These are phyloP conservation scores for Geococcyx californianus DNA, from an alignment of 2,113 vertebrate genomes.

Conservation along the genomic window DNA sequence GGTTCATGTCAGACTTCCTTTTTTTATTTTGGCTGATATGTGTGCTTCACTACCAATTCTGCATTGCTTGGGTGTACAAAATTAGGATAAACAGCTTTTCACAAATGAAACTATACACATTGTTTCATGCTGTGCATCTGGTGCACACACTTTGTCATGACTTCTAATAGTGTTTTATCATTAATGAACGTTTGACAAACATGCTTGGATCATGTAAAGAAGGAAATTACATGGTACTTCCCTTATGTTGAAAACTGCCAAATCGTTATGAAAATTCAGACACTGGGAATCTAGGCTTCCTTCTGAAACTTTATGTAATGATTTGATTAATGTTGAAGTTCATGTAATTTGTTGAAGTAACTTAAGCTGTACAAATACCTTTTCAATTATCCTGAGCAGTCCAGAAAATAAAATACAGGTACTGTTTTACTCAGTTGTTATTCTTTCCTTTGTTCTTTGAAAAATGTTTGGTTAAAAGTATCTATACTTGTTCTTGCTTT, in stretches of 20 bases:
- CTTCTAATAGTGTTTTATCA: background rate
- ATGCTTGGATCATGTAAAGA: background rate
- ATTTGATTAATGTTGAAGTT: conserved; percentile 46
- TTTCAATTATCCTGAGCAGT: background rate
- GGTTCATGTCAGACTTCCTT: background rate
- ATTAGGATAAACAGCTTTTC: background rate
- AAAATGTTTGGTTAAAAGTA: conserved; percentile 8
- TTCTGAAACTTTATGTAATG: background rate
- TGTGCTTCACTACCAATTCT: conserved; percentile 9
- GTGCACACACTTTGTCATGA: background rate
- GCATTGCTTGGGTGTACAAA: background rate
- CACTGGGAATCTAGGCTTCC: background rate
- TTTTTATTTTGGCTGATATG: background rate
- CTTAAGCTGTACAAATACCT: background rate
- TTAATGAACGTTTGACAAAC: background rate
- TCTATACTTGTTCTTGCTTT: background rate
- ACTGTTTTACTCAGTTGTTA: background rate
- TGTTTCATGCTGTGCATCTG: background rate
- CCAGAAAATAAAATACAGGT: conserved; percentile 13
- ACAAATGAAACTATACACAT: background rate
- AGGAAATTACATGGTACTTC: background rate
- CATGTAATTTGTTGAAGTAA: conserved; percentile 26
- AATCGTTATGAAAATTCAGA: background rate
- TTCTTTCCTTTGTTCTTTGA: background rate
- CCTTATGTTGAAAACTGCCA: background rate